Evolutionary conservation across 2,113 vertebrate species (phyloP).

Genomic region (Scartelaos histophorus): DNA sequence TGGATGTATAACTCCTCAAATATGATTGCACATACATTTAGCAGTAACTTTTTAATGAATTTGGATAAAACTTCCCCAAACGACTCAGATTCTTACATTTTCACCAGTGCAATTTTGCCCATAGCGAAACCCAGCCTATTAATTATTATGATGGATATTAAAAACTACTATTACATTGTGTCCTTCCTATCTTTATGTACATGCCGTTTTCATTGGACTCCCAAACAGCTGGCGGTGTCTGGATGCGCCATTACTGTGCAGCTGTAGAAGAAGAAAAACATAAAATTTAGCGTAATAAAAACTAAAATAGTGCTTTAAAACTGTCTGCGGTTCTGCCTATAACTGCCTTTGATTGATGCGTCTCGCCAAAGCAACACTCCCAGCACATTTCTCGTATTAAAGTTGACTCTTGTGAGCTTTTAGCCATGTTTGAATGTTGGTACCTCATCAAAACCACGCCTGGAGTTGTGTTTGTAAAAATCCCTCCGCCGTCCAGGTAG

Average conservation of each 20-base stretch:
- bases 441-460: too few species aligned
- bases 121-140: background rate
- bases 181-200: background rate
- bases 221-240: constrained; percentile 5
- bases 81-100: background rate
- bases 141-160: background rate
- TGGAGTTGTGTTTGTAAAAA: too few species aligned
- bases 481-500: too few species aligned
- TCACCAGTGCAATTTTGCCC: background rate
- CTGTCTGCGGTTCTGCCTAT: background rate
- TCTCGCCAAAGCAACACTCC: background rate
- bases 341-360: background rate
- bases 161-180: background rate
- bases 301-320: constrained; percentile 4
- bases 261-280: constrained; percentile 6
- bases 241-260: background rate
- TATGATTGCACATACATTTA: too few species aligned
- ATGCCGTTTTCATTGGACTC: background rate
- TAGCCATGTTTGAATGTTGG: too few species aligned
- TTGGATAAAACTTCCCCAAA: background rate
- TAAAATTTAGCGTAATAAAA: background rate
- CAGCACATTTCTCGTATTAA: background rate
- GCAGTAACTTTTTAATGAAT: too few species aligned
- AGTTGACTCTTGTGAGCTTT: too few species aligned
- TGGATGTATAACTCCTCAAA: too few species aligned